Conservation (phyloP, 1,140 invertebrate species). For the Sinella curviseta region DNA sequence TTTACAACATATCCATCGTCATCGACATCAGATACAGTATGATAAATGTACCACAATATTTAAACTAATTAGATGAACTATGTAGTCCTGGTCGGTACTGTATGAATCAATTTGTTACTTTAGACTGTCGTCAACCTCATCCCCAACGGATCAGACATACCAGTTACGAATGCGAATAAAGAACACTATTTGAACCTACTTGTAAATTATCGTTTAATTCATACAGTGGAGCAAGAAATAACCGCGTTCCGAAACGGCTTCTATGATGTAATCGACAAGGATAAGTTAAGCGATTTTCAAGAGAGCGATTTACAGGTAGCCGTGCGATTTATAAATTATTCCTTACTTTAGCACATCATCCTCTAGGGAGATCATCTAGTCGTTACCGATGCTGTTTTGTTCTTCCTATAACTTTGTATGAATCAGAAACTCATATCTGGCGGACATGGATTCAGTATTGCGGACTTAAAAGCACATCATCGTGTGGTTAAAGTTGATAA, state of each 20-base stretch:
- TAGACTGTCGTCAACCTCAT: background rate
- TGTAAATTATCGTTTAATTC: background rate
- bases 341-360: background rate
- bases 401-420: background rate
- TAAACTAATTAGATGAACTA: background rate
- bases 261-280: background rate
- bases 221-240: background rate
- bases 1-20: background rate
- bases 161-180: background rate
- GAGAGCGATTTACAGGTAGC: conserved; percentile 6
- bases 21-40: background rate
- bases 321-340: background rate
- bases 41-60: background rate
- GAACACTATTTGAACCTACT: background rate
- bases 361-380: background rate
- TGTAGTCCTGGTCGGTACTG: background rate
- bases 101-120: too few relatives aligned
- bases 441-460: background rate
- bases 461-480: background rate
- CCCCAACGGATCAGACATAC: background rate
- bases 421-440: background rate
- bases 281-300: background rate
- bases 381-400: too few relatives aligned
- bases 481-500: background rate
- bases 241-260: background rate